Conservation (phyloP, 2,888 invertebrate species). For the Platycheirus albimanus region DNA sequence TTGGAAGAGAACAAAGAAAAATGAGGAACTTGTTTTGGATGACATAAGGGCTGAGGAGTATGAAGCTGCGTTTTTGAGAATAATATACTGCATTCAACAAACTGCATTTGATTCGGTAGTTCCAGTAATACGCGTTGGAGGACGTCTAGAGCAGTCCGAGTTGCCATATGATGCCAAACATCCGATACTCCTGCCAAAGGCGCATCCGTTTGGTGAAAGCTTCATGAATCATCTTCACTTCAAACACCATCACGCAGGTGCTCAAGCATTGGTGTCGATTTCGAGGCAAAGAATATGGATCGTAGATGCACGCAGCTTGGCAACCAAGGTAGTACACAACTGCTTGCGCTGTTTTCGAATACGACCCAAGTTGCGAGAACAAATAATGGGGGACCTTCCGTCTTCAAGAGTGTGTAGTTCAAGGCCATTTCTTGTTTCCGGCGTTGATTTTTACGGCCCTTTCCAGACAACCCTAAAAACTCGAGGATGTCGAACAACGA, state of each 20-base stretch:
- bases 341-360: constrained; percentile 60
- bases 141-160: constrained; percentile 74
- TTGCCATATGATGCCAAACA: constrained; percentile 74
- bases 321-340: constrained; percentile 26
- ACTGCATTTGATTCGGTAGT: neutral
- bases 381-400: constrained; percentile 67
- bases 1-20: neutral
- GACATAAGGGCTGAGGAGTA: constrained; percentile 23
- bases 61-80: constrained; percentile 32
- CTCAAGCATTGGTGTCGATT: constrained; percentile 49
- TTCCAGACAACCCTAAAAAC: neutral
- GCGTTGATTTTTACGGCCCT: constrained; percentile 53
- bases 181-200: constrained; percentile 75
- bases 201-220: constrained; percentile 42
- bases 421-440: constrained; percentile 46
- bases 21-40: neutral
- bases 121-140: constrained; percentile 75
- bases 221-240: constrained; percentile 33
- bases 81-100: constrained; percentile 23
- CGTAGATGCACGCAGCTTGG: constrained; percentile 47
- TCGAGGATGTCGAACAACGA: constrained; percentile 17
- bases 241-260: constrained; percentile 47
- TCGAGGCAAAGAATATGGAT: constrained; percentile 62
- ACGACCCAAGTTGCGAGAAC: constrained; percentile 38
- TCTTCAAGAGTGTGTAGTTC: constrained; percentile 35